Evolutionary conservation across 2,797 vertebrate genomes (phyloP).

Genomic region (Falco novaeseelandiae): DNA sequence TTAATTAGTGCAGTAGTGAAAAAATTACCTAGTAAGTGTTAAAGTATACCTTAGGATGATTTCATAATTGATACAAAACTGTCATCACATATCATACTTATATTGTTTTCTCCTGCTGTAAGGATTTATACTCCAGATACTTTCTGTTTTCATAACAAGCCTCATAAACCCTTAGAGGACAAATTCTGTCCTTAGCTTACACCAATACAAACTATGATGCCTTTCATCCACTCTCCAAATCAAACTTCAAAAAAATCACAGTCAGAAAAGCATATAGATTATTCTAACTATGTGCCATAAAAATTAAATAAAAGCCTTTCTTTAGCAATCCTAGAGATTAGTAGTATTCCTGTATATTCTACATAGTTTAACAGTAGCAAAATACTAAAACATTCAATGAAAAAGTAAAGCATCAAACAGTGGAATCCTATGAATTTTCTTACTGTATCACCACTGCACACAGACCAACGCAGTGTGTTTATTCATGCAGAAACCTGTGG

Average conservation of each 20-base stretch:
- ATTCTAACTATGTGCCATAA: background rate
- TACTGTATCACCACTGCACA: background rate
- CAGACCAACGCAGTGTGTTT: background rate
- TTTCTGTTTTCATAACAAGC: constrained; percentile 21
- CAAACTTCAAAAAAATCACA: background rate
- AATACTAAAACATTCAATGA: background rate
- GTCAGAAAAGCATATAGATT: background rate
- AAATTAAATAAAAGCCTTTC: background rate
- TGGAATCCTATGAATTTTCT: background rate
- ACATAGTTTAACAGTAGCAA: background rate
- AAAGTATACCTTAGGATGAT: background rate
- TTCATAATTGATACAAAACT: constrained; percentile 14
- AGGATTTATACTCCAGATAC: constrained; percentile 28
- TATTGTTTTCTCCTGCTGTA: constrained; percentile 12
- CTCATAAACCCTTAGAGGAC: constrained; percentile 15
- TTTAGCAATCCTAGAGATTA: background rate
- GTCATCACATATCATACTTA: background rate
- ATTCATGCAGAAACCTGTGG: background rate
- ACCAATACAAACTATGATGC: background rate
- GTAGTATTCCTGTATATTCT: background rate
- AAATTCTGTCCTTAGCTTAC: background rate
- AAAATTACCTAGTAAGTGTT: background rate
- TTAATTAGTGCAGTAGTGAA: background rate
- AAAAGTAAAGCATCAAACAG: background rate
- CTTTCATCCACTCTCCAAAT: background rate